Evolutionary conservation across 2,888 invertebrate genomes (phyloP), one percentile per base, ranked within the genome.

Genomic region (Chymomyza caudatula): DNA sequence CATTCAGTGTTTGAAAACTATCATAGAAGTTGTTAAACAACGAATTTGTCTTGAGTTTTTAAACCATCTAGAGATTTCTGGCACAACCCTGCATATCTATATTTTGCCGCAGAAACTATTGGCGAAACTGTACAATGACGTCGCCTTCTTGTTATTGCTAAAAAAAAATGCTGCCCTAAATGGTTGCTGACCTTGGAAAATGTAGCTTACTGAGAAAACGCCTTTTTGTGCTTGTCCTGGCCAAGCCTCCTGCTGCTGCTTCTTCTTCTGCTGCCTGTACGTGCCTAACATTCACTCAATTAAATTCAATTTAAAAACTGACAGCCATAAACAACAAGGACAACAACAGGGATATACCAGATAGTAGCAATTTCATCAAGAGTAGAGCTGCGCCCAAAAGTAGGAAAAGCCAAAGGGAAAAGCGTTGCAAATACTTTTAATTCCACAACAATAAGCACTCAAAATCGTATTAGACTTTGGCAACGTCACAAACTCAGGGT

Each of bases 381-480:
- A n/a, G n/a, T n/a, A n/a, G n/a, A n/a, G n/a, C n/a, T n/a, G n/a
- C n/a, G n/a, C n/a, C n/a, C 37, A 37, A 37, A 37, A 37, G 5
- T 37, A 52, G 29, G 47, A 23, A 37, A n/a, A 37, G 37, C n/a
- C n/a, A n/a, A n/a, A n/a, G n/a, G n/a, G n/a, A n/a, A 44, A 22
- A 23, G 19, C 51, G 42, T 8, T 13, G 23, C 51, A 67, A 73
- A 63, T 57, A 60, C 61, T 71, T 75, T 71, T 69, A 67, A 71
- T 72, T 65, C 73, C 73, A 67, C 74, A 81, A 82, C 81, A 82
- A 84, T 82, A 78, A 76, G 78, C 82, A 85, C 85, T 84, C 78
- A 84, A 84, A 84, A 82, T 84, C 85, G 69, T 80, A 84, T 84
- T 84, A 84, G 70, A 42, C 44, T 17, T 6, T 5, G 13, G 3